Conservation (phyloP, 2,113 vertebrate species). For the Sisor rabdophorus region DNA sequence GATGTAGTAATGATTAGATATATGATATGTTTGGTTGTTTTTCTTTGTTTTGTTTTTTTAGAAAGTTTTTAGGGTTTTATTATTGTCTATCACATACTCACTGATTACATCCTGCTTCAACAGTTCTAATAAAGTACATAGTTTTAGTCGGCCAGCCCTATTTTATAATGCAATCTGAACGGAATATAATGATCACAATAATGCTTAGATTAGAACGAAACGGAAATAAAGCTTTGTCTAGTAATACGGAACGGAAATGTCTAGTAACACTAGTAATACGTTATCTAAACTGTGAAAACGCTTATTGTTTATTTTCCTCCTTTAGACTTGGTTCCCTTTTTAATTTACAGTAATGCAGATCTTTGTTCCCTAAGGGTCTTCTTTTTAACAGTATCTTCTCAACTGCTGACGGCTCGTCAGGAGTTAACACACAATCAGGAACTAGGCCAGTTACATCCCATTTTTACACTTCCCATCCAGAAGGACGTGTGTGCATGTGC, state of each 20-base stretch:
- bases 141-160: neutral
- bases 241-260: no score
- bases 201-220: no score
- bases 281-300: neutral
- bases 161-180: neutral
- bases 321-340: conserved; percentile 21
- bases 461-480: conserved; percentile 56
- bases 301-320: conserved; percentile 1
- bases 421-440: conserved; percentile 65
- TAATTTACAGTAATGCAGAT: conserved; percentile 29
- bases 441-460: conserved; percentile 63
- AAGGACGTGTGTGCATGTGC: conserved; percentile 22
- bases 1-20: neutral
- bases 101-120: neutral
- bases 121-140: neutral
- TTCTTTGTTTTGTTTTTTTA: conserved; percentile 1
- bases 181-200: neutral
- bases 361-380: conserved; percentile 22
- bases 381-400: conserved; percentile 23
- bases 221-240: neutral
- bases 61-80: neutral
- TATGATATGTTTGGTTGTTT: neutral
- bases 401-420: conserved; percentile 24
- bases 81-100: neutral
- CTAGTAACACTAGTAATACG: no score